Conservation (phyloP, 2,888 invertebrate genomes). For the Tribolium freemani region DNA sequence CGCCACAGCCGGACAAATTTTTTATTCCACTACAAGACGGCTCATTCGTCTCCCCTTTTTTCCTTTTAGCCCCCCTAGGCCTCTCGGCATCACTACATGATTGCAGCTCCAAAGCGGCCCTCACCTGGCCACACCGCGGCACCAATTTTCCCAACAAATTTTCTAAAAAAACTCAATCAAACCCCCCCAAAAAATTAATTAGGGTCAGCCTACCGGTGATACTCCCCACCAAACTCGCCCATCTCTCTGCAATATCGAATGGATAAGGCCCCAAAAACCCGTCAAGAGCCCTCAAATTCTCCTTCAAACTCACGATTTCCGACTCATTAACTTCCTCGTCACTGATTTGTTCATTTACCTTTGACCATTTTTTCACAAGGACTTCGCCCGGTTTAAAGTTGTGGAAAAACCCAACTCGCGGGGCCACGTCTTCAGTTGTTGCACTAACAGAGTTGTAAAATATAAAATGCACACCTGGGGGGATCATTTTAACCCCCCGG, state of each 20-base stretch:
- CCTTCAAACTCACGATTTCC: constrained; percentile 76
- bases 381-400: constrained; percentile 87
- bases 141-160: constrained; percentile 74
- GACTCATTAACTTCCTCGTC: constrained; percentile 76
- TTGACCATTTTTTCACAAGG: constrained; percentile 90
- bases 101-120: constrained; percentile 85
- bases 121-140: constrained; percentile 82
- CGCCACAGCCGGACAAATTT: constrained; percentile 72
- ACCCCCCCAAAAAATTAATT: not conserved
- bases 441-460: constrained; percentile 84
- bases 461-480: constrained; percentile 94
- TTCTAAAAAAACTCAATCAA: constrained; percentile 64
- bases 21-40: constrained; percentile 41
- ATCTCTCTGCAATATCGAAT: constrained; percentile 87
- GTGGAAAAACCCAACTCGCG: constrained; percentile 81
- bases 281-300: constrained; percentile 81
- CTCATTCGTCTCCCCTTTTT: constrained; percentile 22
- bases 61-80: constrained; percentile 69
- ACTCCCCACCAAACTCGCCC: constrained; percentile 83
- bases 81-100: constrained; percentile 79
- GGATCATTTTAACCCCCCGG: constrained; percentile 98
- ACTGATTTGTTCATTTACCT: constrained; percentile 80
- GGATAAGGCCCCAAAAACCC: constrained; percentile 91
- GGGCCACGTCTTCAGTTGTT: constrained; percentile 75
- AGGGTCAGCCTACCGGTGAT: constrained; percentile 71